Evolutionary conservation across 1,140 invertebrate species (phyloP).

Genomic region (Steinernema khuongi): DNA sequence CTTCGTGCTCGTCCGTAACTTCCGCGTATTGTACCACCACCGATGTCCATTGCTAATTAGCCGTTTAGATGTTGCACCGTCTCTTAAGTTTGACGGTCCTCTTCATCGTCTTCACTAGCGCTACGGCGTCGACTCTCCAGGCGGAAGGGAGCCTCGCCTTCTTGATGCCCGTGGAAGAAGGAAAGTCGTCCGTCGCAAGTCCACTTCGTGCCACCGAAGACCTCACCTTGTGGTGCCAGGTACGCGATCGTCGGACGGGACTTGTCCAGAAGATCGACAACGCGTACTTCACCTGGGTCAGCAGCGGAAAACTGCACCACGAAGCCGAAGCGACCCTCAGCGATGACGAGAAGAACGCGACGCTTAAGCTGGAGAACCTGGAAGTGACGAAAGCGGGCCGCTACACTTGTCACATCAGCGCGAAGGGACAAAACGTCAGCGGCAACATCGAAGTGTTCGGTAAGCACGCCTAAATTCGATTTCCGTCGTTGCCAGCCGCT

Average conservation of each 20-base stretch:
- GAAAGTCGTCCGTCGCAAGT: background rate
- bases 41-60: background rate
- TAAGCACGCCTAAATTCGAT: background rate
- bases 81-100: background rate
- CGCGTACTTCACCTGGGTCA: background rate
- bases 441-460: conserved; percentile 4
- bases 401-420: background rate
- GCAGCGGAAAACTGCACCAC: background rate
- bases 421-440: background rate
- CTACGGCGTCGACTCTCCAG: background rate
- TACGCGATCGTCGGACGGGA: background rate
- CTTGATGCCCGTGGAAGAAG: background rate
- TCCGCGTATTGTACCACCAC: background rate
- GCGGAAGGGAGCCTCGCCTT: conserved; percentile 1
- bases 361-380: background rate
- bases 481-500: too few relatives aligned
- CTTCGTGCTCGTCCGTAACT: background rate
- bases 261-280: background rate
- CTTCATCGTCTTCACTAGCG: background rate
- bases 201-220: background rate
- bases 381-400: background rate
- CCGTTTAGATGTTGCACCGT: background rate
- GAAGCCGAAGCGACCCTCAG: background rate
- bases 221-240: background rate
- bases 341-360: background rate